A percentile compares a stretch with the other conserved stretches of the same genome.
Conservation (phyloP, 2,113 vertebrate species). For the Hystrix brachyura region DNA sequence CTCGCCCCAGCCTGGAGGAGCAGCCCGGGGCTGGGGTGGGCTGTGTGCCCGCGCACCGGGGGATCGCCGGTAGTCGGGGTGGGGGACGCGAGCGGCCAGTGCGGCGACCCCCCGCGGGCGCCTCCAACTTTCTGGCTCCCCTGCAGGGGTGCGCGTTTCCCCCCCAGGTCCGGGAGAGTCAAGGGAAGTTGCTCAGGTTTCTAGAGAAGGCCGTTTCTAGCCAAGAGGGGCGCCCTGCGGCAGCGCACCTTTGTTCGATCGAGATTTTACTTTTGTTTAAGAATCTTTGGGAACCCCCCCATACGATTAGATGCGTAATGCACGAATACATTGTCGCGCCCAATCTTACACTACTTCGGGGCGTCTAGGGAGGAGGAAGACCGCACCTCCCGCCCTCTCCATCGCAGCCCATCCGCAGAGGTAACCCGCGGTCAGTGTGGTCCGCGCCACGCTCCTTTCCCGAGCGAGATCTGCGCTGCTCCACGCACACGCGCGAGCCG, state of each 20-base stretch:
- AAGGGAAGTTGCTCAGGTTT: background rate
- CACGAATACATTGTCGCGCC: background rate
- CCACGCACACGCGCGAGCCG: background rate
- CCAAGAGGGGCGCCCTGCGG: background rate
- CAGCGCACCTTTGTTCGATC: slow-evolving; percentile 61
- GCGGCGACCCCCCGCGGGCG: background rate
- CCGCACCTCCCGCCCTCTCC: background rate
- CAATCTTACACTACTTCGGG: background rate
- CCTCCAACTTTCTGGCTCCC: slow-evolving; percentile 19
- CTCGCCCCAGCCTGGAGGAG: slow-evolving; percentile 37
- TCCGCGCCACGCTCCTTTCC: background rate
- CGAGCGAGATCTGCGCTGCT: background rate
- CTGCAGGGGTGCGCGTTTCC: background rate
- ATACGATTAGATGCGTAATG: background rate
- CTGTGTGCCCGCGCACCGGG: background rate
- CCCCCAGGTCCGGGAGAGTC: background rate
- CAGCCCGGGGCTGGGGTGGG: background rate
- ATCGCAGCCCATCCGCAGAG: background rate
- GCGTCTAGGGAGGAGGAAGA: background rate
- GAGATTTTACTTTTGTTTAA: slow-evolving; percentile 40
- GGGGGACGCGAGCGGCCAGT: background rate
- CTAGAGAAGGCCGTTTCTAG: background rate
- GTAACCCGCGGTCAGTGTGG: background rate
- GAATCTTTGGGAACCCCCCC: background rate
- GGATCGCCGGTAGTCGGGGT: accelerated